Conservation (phyloP, 1,140 invertebrate species). For the Macrocentrus cingulum region DNA sequence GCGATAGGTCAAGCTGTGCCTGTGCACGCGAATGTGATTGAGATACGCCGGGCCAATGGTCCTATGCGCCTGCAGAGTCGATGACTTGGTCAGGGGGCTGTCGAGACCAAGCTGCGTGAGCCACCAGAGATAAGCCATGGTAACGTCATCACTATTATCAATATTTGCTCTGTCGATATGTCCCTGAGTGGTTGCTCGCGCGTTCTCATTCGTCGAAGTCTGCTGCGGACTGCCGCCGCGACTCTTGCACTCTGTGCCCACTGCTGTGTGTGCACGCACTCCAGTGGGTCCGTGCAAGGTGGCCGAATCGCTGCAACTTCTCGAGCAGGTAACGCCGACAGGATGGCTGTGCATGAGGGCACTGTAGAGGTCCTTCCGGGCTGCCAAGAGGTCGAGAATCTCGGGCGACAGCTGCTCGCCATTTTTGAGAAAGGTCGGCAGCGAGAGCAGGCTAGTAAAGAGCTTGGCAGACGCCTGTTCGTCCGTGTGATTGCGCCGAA, state of each 20-base stretch:
- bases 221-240: too few species aligned
- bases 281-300: conserved; percentile 42
- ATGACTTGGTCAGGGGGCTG: conserved; percentile 48
- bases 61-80: conserved; percentile 50
- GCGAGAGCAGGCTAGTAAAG: conserved; percentile 76
- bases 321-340: conserved; percentile 67
- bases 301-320: conserved; percentile 73
- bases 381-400: conserved; percentile 72
- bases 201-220: conserved; percentile 34
- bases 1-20: conserved; percentile 78
- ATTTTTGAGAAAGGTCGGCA: conserved; percentile 80
- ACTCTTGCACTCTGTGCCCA: too few species aligned
- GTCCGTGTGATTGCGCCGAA: conserved; percentile 37
- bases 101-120: conserved; percentile 54
- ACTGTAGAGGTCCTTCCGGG: conserved; percentile 70
- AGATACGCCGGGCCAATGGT: conserved; percentile 66
- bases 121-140: conserved; percentile 63
- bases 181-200: neutral
- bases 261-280: conserved; percentile 31
- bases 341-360: conserved; percentile 75
- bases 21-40: conserved; percentile 71
- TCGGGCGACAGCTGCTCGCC: conserved; percentile 75
- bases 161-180: too few species aligned
- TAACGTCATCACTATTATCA: conserved; percentile 34
- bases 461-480: conserved; percentile 54